Conservation (phyloP, 1,140 invertebrate genomes). For the Ostrea edulis region DNA sequence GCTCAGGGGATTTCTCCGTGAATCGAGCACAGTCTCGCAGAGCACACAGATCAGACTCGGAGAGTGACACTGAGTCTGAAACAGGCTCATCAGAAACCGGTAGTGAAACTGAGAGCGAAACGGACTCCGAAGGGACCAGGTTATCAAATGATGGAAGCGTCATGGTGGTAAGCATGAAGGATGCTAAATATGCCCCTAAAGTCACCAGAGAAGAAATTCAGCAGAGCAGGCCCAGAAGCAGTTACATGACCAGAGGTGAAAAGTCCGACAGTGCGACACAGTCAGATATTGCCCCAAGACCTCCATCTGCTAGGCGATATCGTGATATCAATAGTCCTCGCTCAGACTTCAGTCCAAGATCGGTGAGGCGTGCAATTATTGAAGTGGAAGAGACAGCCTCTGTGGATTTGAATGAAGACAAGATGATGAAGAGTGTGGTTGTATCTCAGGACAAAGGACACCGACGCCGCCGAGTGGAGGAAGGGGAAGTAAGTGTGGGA, state of each 20-base stretch:
- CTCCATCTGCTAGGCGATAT: conserved; percentile 20
- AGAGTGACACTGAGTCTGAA: conserved; percentile 55
- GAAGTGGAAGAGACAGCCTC: conserved; percentile 35
- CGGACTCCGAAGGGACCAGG: conserved; percentile 48
- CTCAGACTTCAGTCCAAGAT: not conserved
- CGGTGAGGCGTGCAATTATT: not conserved
- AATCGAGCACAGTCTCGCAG: conserved; percentile 14
- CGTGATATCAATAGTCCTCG: not conserved
- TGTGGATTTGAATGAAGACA: conserved; percentile 14
- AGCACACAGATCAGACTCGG: conserved; percentile 46
- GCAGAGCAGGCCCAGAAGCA: not conserved
- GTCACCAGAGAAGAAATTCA: not conserved
- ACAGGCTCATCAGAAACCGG: conserved; percentile 49
- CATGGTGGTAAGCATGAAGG: conserved; percentile 52
- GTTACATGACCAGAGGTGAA: not conserved
- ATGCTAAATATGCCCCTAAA: not conserved
- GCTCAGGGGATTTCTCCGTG: conserved; percentile 3
- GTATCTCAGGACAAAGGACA: conserved; percentile 5
- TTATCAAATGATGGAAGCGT: conserved; percentile 54
- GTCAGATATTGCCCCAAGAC: conserved; percentile 4
- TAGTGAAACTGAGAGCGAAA: conserved; percentile 52
- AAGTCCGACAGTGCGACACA: not conserved
- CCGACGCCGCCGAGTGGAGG: conserved; percentile 21
- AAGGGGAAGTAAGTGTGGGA: conserved; percentile 36
- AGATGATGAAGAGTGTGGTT: not conserved